phyloP scores from a whole-genome alignment of 2,888 invertebrate genomes.

The Drosophila dives region DNA sequence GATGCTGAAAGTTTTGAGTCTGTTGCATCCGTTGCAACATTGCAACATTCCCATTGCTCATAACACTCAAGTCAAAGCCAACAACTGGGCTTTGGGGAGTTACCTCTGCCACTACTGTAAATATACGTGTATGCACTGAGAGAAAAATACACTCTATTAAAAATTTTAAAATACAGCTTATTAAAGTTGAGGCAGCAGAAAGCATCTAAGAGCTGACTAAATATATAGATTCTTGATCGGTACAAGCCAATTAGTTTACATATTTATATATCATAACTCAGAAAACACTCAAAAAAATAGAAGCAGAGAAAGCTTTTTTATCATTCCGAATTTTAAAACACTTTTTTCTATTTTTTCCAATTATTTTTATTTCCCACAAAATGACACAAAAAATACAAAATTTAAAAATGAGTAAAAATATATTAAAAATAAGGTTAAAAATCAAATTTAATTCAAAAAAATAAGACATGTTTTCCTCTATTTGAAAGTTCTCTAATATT shows the following conservation, averaged over 20 bases:
- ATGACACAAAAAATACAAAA: too few species aligned
- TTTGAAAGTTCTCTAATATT: not conserved
- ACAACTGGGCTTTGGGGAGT: conserved; percentile 31
- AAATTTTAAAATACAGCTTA: not conserved
- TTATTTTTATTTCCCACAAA: too few species aligned
- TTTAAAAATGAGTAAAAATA: too few species aligned
- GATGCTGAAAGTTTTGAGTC: conserved; percentile 26
- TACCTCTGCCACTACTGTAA: not conserved
- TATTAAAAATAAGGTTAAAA: too few species aligned
- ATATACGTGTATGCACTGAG: not conserved
- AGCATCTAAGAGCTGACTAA: not conserved
- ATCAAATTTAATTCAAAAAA: not conserved
- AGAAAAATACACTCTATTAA: not conserved
- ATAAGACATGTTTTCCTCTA: not conserved
- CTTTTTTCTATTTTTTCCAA: too few species aligned
- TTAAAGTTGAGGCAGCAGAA: not conserved
- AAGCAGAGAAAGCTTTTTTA: too few species aligned
- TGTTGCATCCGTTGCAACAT: not conserved
- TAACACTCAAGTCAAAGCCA: conserved; percentile 11
- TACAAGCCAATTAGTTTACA: too few species aligned
- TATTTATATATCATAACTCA: too few species aligned
- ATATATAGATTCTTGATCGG: not conserved
- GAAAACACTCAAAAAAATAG: too few species aligned
- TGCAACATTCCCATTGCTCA: conserved; percentile 11
- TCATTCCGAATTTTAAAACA: too few species aligned